A percentile compares a stretch with the other conserved stretches of the same genome.
Conservation (phyloP, 2,113 vertebrate genomes). For the Peromyscus maniculatus region DNA sequence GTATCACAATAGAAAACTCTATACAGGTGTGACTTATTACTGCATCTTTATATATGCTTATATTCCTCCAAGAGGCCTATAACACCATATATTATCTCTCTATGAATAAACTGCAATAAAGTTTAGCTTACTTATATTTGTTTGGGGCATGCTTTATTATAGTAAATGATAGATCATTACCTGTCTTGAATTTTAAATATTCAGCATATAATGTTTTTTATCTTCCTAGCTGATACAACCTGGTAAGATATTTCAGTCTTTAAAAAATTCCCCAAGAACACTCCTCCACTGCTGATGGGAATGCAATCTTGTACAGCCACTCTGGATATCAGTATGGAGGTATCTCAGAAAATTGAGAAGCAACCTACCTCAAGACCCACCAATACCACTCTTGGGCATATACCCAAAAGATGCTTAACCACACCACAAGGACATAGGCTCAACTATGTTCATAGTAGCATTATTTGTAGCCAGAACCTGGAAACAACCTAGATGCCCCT, state of each 20-base stretch:
- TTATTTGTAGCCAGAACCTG: too few species aligned
- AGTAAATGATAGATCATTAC: neutral
- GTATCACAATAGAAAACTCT: neutral
- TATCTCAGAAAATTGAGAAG: too few species aligned
- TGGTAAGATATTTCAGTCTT: neutral
- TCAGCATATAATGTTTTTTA: neutral
- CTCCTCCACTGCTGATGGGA: too few species aligned
- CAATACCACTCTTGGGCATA: too few species aligned
- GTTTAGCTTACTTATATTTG: neutral
- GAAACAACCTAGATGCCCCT: too few species aligned
- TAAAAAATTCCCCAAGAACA: neutral
- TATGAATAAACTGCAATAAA: neutral
- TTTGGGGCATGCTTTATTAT: neutral
- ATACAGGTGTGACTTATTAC: neutral
- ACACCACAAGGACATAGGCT: too few species aligned
- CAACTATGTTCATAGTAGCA: too few species aligned
- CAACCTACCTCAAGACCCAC: too few species aligned
- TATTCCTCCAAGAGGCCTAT: neutral
- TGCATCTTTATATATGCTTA: neutral
- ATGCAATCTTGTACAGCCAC: too few species aligned
- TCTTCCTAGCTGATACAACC: neutral
- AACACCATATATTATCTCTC: neutral
- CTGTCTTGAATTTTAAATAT: neutral
- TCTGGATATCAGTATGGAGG: too few species aligned
- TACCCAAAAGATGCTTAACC: too few species aligned